Evolutionary conservation across 1,140 invertebrate species (phyloP).

Genomic region (Muscidifurax raptorellus): DNA sequence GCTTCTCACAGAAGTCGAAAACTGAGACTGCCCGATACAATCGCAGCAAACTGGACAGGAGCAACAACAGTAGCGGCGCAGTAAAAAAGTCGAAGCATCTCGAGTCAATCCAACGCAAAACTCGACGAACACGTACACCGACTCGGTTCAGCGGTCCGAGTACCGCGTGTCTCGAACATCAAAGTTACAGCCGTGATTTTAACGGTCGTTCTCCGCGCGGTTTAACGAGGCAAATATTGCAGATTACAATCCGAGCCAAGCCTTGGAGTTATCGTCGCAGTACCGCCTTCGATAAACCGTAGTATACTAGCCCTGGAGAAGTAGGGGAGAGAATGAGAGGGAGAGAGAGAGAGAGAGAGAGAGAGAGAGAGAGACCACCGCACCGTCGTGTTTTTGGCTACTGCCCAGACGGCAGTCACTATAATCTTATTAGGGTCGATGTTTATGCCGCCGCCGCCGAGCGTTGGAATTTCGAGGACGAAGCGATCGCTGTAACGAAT

Average conservation of each 20-base stretch:
- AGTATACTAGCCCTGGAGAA: not conserved
- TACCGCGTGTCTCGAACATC: not conserved
- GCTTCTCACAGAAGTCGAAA: too few species aligned
- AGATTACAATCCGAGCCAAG: slow-evolving; percentile 26
- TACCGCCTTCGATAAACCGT: not conserved
- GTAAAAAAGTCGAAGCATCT: not conserved
- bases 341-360: not conserved
- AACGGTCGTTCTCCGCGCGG: slow-evolving; percentile 1
- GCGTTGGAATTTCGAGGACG: slow-evolving; percentile 7
- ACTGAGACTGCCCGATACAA: too few species aligned
- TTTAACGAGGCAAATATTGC: slow-evolving; percentile 41
- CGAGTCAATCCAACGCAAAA: not conserved
- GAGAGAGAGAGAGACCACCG: not conserved
- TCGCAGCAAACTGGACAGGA: too few species aligned
- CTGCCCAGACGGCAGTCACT: slow-evolving; percentile 30
- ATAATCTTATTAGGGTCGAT: slow-evolving; percentile 43
- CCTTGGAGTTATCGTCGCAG: slow-evolving; percentile 7
- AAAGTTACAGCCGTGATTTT: slow-evolving; percentile 29
- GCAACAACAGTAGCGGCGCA: too few species aligned
- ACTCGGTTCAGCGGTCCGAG: too few species aligned
- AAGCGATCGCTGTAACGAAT: not conserved
- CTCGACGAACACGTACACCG: not conserved
- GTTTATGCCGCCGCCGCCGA: slow-evolving; percentile 11
- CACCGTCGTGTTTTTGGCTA: slow-evolving; percentile 28
- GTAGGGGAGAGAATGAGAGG: not conserved